Evolutionary conservation across 2,888 invertebrate genomes (phyloP).

Genomic region (Arge pagana): DNA sequence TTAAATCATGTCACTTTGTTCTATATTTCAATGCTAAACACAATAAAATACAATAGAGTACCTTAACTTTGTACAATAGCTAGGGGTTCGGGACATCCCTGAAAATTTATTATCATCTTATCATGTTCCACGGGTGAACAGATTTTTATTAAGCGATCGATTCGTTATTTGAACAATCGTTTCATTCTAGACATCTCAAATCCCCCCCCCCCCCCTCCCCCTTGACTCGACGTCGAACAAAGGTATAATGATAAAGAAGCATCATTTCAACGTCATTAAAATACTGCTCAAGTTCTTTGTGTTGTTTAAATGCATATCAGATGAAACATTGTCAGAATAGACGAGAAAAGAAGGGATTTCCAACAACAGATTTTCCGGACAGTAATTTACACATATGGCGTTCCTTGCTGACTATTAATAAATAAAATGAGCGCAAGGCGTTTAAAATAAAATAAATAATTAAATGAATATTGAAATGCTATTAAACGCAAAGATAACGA

Average conservation of each 20-base stretch:
- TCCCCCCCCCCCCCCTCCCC: too few relatives aligned
- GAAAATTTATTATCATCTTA: conserved; percentile 2
- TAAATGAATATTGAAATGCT: conserved; percentile 13
- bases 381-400: conserved; percentile 4
- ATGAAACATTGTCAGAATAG: not conserved
- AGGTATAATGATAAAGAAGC: conserved; percentile 36
- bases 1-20: not conserved
- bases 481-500: conserved; percentile 13
- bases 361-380: not conserved
- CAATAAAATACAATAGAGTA: not conserved
- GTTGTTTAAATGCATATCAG: conserved; percentile 8
- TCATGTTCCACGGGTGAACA: conserved; percentile 5
- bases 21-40: not conserved
- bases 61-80: conserved; percentile 21
- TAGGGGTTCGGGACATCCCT: not conserved
- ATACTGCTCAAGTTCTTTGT: conserved; percentile 36
- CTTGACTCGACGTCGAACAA: conserved; percentile 28
- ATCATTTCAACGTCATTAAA: conserved; percentile 35
- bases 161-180: too few relatives aligned
- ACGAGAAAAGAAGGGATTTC: too few relatives aligned
- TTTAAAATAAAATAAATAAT: conserved; percentile 13
- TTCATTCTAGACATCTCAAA: too few relatives aligned
- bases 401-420: conserved; percentile 12
- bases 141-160: not conserved
- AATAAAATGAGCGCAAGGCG: conserved; percentile 1